Evolutionary conservation across 2,113 vertebrate species (phyloP).

Genomic region (Oxyura jamaicensis): DNA sequence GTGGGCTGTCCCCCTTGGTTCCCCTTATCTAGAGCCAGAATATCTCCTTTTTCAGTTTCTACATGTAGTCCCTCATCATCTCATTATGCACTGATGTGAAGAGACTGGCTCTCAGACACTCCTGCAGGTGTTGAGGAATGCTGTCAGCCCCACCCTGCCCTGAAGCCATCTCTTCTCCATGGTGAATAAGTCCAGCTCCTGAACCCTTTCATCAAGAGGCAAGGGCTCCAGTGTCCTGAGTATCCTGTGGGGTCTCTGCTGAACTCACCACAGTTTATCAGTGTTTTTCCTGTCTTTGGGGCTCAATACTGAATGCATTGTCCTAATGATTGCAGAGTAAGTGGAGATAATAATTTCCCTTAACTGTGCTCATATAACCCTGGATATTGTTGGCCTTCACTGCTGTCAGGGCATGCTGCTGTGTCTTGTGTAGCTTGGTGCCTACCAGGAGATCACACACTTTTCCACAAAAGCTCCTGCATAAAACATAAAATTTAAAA

Average conservation of each 20-base stretch:
- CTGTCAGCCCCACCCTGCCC: background rate
- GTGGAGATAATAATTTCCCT: rapidly evolving
- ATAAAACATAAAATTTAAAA: background rate
- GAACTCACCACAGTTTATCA: background rate
- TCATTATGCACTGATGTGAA: background rate
- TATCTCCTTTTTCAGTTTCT: background rate
- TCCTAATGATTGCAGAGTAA: background rate
- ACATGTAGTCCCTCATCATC: background rate
- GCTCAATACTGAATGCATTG: background rate
- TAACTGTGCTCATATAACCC: background rate
- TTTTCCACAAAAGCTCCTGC: background rate
- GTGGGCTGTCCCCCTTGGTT: background rate
- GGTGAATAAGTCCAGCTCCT: background rate
- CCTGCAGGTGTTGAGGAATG: background rate
- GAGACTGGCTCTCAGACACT: background rate
- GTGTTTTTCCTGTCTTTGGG: background rate
- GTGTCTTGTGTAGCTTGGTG: background rate
- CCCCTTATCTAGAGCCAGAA: background rate
- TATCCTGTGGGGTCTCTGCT: background rate
- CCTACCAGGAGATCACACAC: background rate
- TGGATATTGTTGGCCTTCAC: background rate
- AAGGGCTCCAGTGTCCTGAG: background rate
- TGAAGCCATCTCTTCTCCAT: background rate
- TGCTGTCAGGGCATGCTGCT: background rate
- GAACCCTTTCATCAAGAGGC: background rate